Conservation (phyloP, 2,888 invertebrate species). For the Diarsia brunnea region DNA sequence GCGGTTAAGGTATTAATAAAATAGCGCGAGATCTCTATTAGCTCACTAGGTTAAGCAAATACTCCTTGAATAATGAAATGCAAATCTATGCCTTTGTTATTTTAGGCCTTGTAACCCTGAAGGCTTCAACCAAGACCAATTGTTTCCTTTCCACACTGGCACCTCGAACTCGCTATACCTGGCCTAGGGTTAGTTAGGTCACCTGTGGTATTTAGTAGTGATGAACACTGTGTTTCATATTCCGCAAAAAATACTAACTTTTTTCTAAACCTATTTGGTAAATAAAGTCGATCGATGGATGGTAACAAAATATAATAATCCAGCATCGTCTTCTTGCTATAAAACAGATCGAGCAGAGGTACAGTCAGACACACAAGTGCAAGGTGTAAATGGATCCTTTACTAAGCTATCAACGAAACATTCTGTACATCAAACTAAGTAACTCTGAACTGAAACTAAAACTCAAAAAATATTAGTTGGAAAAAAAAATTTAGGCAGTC, state of each 20-base stretch:
- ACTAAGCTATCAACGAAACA: background rate
- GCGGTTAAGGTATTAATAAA: background rate
- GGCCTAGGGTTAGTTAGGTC: background rate
- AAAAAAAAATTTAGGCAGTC: too few relatives aligned
- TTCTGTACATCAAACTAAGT: background rate
- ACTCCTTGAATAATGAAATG: background rate
- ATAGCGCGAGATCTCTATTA: background rate
- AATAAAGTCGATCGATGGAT: background rate
- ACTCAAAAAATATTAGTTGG: too few relatives aligned
- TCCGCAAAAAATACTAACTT: background rate
- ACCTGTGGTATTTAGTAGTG: background rate
- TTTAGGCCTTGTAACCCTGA: background rate
- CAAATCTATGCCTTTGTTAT: background rate
- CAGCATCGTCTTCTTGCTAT: slow-evolving; percentile 3
- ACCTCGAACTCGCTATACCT: too few relatives aligned
- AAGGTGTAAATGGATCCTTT: background rate
- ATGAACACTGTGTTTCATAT: background rate
- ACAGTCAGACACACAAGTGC: background rate
- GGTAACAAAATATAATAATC: slow-evolving; percentile 32
- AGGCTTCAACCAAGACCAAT: too few relatives aligned
- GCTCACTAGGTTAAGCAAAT: background rate
- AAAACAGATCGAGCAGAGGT: background rate
- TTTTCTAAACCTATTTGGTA: background rate
- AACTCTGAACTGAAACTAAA: too few relatives aligned
- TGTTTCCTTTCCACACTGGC: too few relatives aligned